Percentiles rank a stretch among this genome's conserved stretches.
Evolutionary conservation across 2,113 vertebrate species (phyloP).

Genomic region (Gymnarchus niloticus): DNA sequence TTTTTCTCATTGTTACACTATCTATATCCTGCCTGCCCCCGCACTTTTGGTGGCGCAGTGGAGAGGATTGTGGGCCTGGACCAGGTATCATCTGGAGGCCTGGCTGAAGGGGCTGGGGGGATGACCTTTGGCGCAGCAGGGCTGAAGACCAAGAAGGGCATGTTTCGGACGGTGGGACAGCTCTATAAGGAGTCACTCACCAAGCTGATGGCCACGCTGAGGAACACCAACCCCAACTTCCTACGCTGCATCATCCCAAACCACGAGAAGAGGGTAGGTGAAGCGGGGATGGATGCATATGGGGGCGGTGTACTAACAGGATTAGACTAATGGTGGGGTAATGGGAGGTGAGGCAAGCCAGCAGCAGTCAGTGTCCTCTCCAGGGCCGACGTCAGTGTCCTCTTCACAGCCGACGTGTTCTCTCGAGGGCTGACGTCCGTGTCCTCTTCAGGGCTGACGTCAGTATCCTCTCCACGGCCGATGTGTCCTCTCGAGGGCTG

Average conservation of each 20-base stretch:
- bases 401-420: neutral
- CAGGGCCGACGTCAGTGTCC: neutral
- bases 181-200: conserved; percentile 86
- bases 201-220: conserved; percentile 84
- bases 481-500: too few relatives aligned
- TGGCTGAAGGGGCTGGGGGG: conserved; percentile 61
- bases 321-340: neutral
- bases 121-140: conserved; percentile 65
- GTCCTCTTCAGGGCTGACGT: neutral
- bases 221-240: conserved; percentile 88
- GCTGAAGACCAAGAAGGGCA: conserved; percentile 79
- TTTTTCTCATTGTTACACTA: neutral
- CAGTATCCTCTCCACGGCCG: neutral
- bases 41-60: conserved; percentile 55
- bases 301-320: neutral
- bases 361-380: neutral
- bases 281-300: neutral
- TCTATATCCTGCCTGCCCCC: conserved; percentile 16
- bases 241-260: conserved; percentile 87
- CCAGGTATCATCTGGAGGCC: conserved; percentile 71
- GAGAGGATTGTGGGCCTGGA: conserved; percentile 83
- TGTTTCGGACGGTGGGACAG: conserved; percentile 86
- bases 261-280: conserved; percentile 79
- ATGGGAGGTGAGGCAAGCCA: neutral
- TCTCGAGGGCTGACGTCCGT: too few relatives aligned